Base-by-base conservation (phyloP, 2,113 vertebrate species). In the Penelope pileata region DNA sequence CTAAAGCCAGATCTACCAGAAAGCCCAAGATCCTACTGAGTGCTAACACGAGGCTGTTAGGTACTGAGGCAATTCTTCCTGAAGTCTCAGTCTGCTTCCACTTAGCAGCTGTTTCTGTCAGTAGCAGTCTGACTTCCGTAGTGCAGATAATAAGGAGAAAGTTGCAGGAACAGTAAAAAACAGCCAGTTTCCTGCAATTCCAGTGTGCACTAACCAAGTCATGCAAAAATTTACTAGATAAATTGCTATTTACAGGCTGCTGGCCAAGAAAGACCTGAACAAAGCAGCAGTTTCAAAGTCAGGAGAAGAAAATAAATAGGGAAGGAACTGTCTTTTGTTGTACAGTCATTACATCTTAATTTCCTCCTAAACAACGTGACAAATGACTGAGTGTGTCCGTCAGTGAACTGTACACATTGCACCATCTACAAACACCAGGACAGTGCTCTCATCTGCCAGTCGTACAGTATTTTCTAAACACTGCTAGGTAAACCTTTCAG, bases 221-320 rank as follows among this genome's bases (percentile, higher is more conserved):
- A 68, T 50, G 48, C 29, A 94, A 95, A 90, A 91, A 58, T 34
- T 30, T 73, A 81, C 36, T 34, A 36, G 45, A 64, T 66, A 91
- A 88, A 88, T 81, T 63, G 40, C 47, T 82, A 86, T 79, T 86
- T 86, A 83, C 32, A 68, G 64, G 77, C 79, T 81, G 60, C 36
- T 84, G 60, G 93, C 94, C 93, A 96, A 91, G 79, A 68, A 81
- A 43, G 77, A 82, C n/a, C 43, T 60, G 83, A 93, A 90, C 88
- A 94, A 95, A 95, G 73, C 77, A 90, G 53, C 30, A 15, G 18
- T 76, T 95, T 91, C 93, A 92, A 91, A 96, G 84, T 50, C 63
- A 32, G 32, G 11, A 87, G 84, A 66, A 82, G 36, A 70, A 86
- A 78, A 91, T 60, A 80, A 83, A 84, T 50, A 0, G 3, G 58